Evolutionary conservation across 1,140 invertebrate species (phyloP), one percentile per base, ranked within the genome.

Genomic region (Trinorchestia longiramus): DNA sequence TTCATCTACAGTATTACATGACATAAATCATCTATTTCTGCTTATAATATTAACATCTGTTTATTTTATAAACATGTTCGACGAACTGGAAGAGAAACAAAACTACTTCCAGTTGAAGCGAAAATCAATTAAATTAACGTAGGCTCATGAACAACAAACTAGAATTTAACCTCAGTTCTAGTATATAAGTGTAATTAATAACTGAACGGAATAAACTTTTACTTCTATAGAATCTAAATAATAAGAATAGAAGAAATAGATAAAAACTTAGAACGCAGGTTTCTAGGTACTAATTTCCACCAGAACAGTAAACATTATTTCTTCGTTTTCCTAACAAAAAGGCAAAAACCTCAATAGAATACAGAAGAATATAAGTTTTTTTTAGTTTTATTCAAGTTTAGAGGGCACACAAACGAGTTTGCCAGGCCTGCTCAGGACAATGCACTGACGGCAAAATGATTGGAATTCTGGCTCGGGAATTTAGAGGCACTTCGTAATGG

Each of bases 401-500:
- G 43, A 90, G 88, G 88, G 88, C 88, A 28, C 28, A 41, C 40
- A 45, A 94, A 94, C 92, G 44, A 43, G 92, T 94, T 94, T 94
- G 92, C 43, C 43, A 42, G 44, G 36, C 92, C 19, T 28, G 41
- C 43, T 43, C 43, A 94, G 92, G 92, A 94, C 92, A 94, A 94
- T 94, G 92, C 92, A 94, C 92, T 94, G 44, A 43, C 92, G 40
- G 19, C 92, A 94, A 94, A 94, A 94, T 94, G 92, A 94, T 45
- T 47, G 92, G 92, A 94, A 94, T 94, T 44, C 92, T 17, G 43
- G 43, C 92, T 11, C 36, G 92, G 43, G 44, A 94, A 94, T 94
- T 94, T 94, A 94, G 92, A 94, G 92, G 92, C 92, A 94, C 92
- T 94, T 94, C 43, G 43, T 94, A 94, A 94, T 94, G 44, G 92